Percentiles rank a stretch among this genome's conserved stretches.
Conservation (phyloP, 2,797 vertebrate genomes). For the Alectoris magna region DNA sequence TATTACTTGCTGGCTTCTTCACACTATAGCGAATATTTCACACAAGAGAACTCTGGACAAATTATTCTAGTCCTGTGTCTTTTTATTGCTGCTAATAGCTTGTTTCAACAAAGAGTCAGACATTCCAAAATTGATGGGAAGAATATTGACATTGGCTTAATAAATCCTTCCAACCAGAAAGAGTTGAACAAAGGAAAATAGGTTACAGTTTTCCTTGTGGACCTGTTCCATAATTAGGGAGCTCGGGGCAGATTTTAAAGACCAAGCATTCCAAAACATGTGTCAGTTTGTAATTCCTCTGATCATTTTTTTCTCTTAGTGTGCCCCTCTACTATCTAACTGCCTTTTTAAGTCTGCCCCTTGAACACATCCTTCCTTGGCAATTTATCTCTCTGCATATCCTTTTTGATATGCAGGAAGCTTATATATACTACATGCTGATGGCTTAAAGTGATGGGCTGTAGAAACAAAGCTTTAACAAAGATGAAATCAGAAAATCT, state of each 20-base stretch:
- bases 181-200: conserved; percentile 64
- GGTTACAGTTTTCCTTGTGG: conserved; percentile 53
- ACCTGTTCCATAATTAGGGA: conserved; percentile 59
- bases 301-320: conserved; percentile 27
- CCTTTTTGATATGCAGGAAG: conserved; percentile 33
- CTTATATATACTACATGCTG: neutral
- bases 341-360: conserved; percentile 53
- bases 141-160: conserved; percentile 72
- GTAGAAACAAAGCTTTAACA: conserved; percentile 24
- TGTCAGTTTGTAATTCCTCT: conserved; percentile 49
- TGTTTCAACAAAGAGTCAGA: conserved; percentile 74
- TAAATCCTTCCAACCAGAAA: conserved; percentile 68
- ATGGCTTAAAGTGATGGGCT: neutral
- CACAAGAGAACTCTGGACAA: conserved; percentile 72
- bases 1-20: conserved; percentile 62
- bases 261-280: conserved; percentile 55
- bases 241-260: conserved; percentile 53
- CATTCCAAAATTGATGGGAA: conserved; percentile 63
- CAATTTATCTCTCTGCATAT: conserved; percentile 33
- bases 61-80: conserved; percentile 68
- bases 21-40: conserved; percentile 47
- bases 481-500: conserved; percentile 35
- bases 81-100: conserved; percentile 74
- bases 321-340: conserved; percentile 48
- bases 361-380: conserved; percentile 15